Conservation (phyloP, 2,113 vertebrate species). For the Ochotona princeps region DNA sequence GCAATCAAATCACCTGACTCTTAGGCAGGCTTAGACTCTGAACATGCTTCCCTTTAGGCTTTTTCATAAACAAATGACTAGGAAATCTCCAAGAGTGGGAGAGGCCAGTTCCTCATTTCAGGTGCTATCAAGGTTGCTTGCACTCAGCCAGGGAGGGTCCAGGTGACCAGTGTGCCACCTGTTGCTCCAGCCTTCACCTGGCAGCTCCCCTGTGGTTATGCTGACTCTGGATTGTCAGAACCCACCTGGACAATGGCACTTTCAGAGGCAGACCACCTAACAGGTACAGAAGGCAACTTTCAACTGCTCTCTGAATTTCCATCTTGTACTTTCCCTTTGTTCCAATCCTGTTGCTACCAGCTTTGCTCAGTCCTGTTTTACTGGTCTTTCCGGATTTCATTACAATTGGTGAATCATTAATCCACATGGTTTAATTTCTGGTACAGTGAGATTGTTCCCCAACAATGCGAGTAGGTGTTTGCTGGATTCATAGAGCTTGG, state of each 20-base stretch:
- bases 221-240: neutral
- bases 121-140: neutral
- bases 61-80: constrained; percentile 81
- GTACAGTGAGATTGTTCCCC: neutral
- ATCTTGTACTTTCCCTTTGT: neutral
- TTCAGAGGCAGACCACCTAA: neutral
- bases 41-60: constrained; percentile 66
- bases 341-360: constrained; percentile 33
- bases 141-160: neutral
- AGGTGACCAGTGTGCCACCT: neutral
- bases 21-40: constrained; percentile 16
- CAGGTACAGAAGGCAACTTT: constrained; percentile 38
- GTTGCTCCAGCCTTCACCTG: fast-evolving
- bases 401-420: constrained; percentile 44
- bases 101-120: constrained; percentile 70
- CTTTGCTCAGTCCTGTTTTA: neutral
- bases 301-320: neutral
- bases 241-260: neutral
- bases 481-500: neutral
- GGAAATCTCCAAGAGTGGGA: constrained; percentile 75
- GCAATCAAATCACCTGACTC: constrained; percentile 66
- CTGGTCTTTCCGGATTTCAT: constrained; percentile 11
- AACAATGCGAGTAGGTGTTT: neutral
- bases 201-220: neutral
- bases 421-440: neutral